Percentiles rank a stretch among this genome's conserved stretches.
Conservation (phyloP, 2,888 invertebrate genomes). For the Sabatieria punctata region DNA sequence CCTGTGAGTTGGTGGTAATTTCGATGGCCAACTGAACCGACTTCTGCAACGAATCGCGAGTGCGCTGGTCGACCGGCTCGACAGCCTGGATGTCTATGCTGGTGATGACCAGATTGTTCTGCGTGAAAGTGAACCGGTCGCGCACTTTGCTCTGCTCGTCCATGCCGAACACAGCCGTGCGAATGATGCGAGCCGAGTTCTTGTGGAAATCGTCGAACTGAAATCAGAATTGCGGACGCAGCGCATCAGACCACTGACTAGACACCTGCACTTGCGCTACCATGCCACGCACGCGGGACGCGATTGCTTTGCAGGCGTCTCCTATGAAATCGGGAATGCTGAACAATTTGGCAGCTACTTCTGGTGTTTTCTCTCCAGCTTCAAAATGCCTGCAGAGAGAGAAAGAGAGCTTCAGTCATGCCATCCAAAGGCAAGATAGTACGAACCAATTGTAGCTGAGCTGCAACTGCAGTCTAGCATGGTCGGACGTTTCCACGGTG, state of each 20-base stretch:
- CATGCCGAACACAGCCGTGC: constrained; percentile 38
- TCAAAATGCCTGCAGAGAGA: constrained; percentile 35
- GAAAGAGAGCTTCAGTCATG: background rate
- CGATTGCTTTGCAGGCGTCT: constrained; percentile 40
- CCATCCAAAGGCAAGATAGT: background rate
- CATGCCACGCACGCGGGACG: constrained; percentile 38
- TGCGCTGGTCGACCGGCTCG: constrained; percentile 40
- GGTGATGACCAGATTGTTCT: constrained; percentile 38
- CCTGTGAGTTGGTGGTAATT: constrained; percentile 41
- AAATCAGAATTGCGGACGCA: background rate
- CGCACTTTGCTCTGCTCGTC: constrained; percentile 35
- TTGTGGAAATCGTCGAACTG: constrained; percentile 41
- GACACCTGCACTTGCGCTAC: constrained; percentile 33
- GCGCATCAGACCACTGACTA: background rate
- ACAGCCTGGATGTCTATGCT: constrained; percentile 40
- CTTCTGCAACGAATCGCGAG: constrained; percentile 38
- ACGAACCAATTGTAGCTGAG: constrained; percentile 39
- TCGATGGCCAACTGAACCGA: constrained; percentile 41
- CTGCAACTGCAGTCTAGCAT: constrained; percentile 38
- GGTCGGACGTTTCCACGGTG: constrained; percentile 40
- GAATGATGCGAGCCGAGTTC: constrained; percentile 39
- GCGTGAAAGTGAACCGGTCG: constrained; percentile 34
- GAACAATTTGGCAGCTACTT: constrained; percentile 36
- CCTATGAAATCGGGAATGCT: constrained; percentile 41
- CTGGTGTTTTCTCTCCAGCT: constrained; percentile 22